Evolutionary conservation across 2,113 vertebrate genomes (phyloP), one percentile per base, ranked within the genome.

Genomic region (Prochilodus magdalenae): DNA sequence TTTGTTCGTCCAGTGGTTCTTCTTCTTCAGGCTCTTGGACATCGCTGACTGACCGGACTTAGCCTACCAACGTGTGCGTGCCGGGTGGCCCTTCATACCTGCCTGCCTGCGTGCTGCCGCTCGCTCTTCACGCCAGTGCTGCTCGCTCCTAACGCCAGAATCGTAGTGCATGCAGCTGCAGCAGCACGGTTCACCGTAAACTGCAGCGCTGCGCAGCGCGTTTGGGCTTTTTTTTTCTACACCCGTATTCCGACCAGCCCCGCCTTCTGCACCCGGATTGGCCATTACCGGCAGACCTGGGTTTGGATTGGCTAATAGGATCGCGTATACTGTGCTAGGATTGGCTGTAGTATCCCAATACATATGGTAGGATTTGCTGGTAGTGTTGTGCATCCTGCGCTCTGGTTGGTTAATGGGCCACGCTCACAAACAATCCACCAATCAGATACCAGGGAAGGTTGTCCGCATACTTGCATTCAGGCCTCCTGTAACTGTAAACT

Each of bases 21-120:
- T 98, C 95, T 98, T 99, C 93, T 98, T 98, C 93, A 98, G 95
- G 94, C 95, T 98, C 92, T 98, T 99, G 94, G 98, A 99, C 97
- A 99, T 99, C 91, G 95, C 96, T 94, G 93, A 91, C 84, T 87
- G 90, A 88, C 86, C 69, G 80, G 86, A 51, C 51, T 65, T 66
- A 88, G 49, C 79, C 60, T 86, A 84, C 89, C 90, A 87, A 90
- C 87, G 88, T 86, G 86, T 86, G 89, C 82, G 87, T 87, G 84
- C 85, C 83, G 84, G 87, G 78, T 29, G 84, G 78, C 86, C 87
- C 89, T 86, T 87, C 91, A 93, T 85, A 90, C 86, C 81, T 89
- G 80, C 66, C 66, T 63, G 86, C 86, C 53, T 67, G 65, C 65
- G 62, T 22, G 44, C 18, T 27, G 51, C 62, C 44, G 40, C 70